These are phyloP conservation scores for Drosophila obscura DNA, from an alignment of 1,140 invertebrate genomes.

Conservation along the genomic window DNA sequence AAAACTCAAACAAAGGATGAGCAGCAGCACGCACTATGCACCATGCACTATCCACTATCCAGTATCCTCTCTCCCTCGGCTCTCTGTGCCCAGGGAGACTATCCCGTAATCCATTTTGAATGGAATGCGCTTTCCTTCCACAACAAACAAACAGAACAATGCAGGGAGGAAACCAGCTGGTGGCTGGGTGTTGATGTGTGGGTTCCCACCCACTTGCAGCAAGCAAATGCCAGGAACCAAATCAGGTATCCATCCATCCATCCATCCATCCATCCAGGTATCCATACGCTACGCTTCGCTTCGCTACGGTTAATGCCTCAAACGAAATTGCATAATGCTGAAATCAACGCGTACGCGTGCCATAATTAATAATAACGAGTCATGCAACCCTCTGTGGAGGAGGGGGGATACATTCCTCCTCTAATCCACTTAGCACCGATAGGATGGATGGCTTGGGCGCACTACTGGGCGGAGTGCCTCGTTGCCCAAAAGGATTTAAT, in stretches of 20 bases:
- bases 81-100: background rate
- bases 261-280: too few relatives aligned
- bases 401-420: background rate
- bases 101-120: conserved; percentile 29
- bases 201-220: too few relatives aligned
- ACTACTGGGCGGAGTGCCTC: background rate
- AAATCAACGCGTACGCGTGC: conserved; percentile 44
- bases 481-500: conserved; percentile 7
- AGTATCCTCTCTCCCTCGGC: background rate
- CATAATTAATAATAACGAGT: conserved; percentile 61
- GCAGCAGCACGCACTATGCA: background rate
- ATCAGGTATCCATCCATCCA: background rate
- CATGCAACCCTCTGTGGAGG: conserved; percentile 4
- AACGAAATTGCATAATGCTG: conserved; percentile 67
- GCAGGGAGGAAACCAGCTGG: background rate
- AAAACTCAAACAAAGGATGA: conserved; percentile 15
- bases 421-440: conserved; percentile 24
- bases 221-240: conserved; percentile 26
- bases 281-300: too few relatives aligned
- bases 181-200: conserved; percentile 2
- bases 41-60: background rate
- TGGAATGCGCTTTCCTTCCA: conserved; percentile 30
- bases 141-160: conserved; percentile 40
- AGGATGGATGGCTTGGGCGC: background rate
- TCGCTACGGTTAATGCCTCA: conserved; percentile 63